A percentile compares a stretch with the other conserved stretches of the same genome.
Evolutionary conservation across 2,797 vertebrate species (phyloP).

Genomic region (Helarctos malayanus): DNA sequence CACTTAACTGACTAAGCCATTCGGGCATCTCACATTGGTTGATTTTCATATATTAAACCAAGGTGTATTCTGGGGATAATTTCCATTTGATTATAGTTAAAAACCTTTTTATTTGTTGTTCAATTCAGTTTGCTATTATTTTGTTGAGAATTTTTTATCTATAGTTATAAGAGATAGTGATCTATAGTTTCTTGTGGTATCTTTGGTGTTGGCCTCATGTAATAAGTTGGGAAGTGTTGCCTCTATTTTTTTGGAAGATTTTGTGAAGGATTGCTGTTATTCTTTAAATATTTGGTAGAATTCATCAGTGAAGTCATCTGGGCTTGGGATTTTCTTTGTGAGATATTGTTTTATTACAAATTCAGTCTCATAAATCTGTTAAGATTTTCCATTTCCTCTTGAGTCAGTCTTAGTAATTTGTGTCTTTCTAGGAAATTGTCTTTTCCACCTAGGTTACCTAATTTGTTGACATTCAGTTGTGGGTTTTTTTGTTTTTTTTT

Average conservation of each 20-base stretch:
- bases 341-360: background rate
- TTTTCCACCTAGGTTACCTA: background rate
- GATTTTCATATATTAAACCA: background rate
- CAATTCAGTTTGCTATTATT: background rate
- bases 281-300: background rate
- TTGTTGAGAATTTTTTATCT: background rate
- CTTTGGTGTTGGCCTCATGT: background rate
- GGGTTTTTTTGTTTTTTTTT: too few species aligned
- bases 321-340: background rate
- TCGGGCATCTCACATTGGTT: background rate
- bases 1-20: background rate
- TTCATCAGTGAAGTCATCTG: background rate
- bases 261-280: background rate
- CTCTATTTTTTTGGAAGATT: background rate
- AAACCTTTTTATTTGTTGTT: background rate
- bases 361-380: background rate
- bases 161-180: background rate
- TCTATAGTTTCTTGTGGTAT: background rate
- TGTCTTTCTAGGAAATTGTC: background rate
- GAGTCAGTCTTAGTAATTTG: background rate
- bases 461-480: background rate
- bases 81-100: background rate
- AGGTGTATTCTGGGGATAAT: background rate
- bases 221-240: background rate
- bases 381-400: background rate